Base-by-base conservation (phyloP, 2,888 invertebrate species). In the Physocephala rufipes region DNA sequence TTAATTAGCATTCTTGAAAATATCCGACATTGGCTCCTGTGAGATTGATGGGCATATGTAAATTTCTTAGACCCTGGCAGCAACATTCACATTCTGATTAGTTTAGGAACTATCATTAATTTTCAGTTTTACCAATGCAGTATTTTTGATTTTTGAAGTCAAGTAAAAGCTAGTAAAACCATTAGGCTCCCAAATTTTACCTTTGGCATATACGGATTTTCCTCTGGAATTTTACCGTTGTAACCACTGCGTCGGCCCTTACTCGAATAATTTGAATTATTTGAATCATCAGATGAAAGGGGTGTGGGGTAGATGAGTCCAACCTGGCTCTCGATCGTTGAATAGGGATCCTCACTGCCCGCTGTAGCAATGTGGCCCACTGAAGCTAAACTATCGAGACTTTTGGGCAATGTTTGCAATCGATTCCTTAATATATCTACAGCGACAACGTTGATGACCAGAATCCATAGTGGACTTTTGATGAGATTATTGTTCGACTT, bases 371-470 rank as follows among this genome's bases (percentile, higher is more conserved):
- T 78, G 68, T 81, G 9, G 13, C 26, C 12, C 7, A 26, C 82
- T 75, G 79, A 76, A 59, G 83, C 82, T 58, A 82, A 76, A 24
- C 80, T 79, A 76, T 84, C 85, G 71, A 85, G 28, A 19, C 80
- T 82, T 70, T 84, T 85, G 81, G 90, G 90, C 73, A 84, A 71
- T 47, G 82, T 73, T 71, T 91, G 90, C 73, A 92, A 84, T 83
- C 90, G 90, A 75, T 90, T 90, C 83, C 91, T 91, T 76, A 94
- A 88, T 90, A 92, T 91, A 81, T 93, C 92, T 82, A 94, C 88
- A 77, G 94, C 94, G 75, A 92, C 91, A 67, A 94, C 89, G 84
- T 93, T 94, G 79, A 94, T 90, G 80, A 94, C 89, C 83, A 93
- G 89, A 78, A 93, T 90, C 94, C 94, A 94, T 72, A 92, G 90